These are phyloP conservation scores for Dicerorhinus sumatrensis DNA, from an alignment of 2,113 vertebrate genomes.

Conservation along the genomic window DNA sequence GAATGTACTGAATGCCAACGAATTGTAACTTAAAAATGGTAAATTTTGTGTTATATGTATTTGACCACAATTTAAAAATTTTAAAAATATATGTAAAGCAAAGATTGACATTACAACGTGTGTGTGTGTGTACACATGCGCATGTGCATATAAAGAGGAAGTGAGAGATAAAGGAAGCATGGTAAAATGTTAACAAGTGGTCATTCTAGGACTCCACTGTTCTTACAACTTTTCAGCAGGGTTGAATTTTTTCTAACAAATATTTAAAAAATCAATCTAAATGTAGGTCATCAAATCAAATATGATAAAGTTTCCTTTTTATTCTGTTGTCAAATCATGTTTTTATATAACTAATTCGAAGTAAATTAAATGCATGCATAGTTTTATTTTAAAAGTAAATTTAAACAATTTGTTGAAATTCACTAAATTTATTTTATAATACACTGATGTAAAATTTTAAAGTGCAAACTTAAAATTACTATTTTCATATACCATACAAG, in stretches of 20 bases:
- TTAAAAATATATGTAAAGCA: not conserved
- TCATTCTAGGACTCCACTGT: not conserved
- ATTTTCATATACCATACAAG: not conserved
- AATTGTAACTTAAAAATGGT: too few relatives aligned
- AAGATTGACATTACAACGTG: not conserved
- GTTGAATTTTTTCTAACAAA: not conserved
- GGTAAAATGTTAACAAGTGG: not conserved
- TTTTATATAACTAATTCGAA: not conserved
- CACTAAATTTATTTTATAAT: not conserved
- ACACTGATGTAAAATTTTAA: not conserved
- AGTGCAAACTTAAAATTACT: not conserved
- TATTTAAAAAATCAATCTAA: not conserved
- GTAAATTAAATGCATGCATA: not conserved
- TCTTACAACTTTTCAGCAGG: not conserved
- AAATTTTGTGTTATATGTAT: not conserved
- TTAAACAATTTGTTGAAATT: constrained; percentile 12
- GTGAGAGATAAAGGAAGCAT: not conserved
- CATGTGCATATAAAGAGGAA: not conserved
- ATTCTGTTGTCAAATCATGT: not conserved
- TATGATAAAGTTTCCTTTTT: not conserved
- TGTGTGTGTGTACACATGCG: not conserved
- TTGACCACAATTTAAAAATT: not conserved
- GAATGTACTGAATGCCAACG: too few relatives aligned
- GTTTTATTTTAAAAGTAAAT: not conserved
- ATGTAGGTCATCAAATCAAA: not conserved